These are phyloP conservation scores for Nephila pilipes DNA, from an alignment of 1,140 invertebrate species.

Conservation along the genomic window DNA sequence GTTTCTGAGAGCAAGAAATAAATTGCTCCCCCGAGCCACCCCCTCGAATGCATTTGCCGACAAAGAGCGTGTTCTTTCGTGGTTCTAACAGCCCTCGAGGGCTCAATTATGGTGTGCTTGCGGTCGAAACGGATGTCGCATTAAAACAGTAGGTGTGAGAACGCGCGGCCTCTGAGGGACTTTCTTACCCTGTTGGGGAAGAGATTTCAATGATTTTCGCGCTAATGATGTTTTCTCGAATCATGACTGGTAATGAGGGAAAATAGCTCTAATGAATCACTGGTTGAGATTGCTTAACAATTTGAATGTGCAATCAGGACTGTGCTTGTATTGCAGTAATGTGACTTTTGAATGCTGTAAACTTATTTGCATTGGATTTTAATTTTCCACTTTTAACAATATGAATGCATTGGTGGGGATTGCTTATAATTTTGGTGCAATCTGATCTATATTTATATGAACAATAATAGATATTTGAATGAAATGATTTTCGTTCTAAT, in stretches of 20 bases:
- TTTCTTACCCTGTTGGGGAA: not conserved
- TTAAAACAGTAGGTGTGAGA: slow-evolving; percentile 44
- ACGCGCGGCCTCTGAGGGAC: not conserved
- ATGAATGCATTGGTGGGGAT: too few relatives aligned
- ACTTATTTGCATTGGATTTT: too few relatives aligned
- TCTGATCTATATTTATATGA: too few relatives aligned
- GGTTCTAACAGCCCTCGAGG: slow-evolving; percentile 13
- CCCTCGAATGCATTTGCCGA: not conserved
- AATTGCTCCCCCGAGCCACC: slow-evolving; percentile 46
- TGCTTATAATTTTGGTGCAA: too few relatives aligned
- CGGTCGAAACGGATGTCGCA: slow-evolving; percentile 21
- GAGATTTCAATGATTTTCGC: slow-evolving; percentile 14
- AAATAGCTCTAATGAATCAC: not conserved
- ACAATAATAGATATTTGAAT: too few relatives aligned
- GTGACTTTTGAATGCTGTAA: too few relatives aligned
- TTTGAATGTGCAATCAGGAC: not conserved
- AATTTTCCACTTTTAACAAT: too few relatives aligned
- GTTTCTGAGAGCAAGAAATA: slow-evolving; percentile 10
- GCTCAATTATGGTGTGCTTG: slow-evolving; percentile 48
- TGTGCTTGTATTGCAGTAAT: too few relatives aligned
- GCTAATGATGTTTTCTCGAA: slow-evolving; percentile 29
- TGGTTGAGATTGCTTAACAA: not conserved
- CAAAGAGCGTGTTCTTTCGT: slow-evolving; percentile 7
- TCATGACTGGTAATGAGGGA: slow-evolving; percentile 14
- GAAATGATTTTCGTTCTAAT: too few relatives aligned